phyloP scores from a whole-genome alignment of 2,797 vertebrate genomes.

The Anolis apletophallus region DNA sequence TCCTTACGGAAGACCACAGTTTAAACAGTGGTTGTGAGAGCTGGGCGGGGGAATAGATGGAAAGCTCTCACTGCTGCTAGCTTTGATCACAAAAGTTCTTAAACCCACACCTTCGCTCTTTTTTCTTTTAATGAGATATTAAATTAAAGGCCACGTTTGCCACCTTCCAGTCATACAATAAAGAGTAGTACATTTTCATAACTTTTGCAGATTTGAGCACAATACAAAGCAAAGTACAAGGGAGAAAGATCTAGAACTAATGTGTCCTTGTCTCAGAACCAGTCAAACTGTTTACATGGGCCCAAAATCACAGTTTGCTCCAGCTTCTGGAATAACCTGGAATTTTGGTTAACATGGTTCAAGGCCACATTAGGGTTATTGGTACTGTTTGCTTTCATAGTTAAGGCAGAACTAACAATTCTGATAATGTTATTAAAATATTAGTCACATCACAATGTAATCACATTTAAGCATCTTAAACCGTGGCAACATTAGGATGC shows the following conservation, averaged over 20 bases:
- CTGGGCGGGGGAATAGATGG: slow-evolving; percentile 1
- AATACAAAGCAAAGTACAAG: not conserved
- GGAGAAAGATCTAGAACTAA: not conserved
- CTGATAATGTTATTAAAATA: slow-evolving; percentile 73
- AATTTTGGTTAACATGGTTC: too few relatives aligned
- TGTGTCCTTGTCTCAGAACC: too few relatives aligned
- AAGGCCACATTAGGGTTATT: not conserved
- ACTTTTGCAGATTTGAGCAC: not conserved
- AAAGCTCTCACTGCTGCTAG: slow-evolving; percentile 55
- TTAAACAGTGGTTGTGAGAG: slow-evolving; percentile 66
- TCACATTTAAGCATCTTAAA: slow-evolving; percentile 69
- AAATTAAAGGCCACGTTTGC: not conserved
- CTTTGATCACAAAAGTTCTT: slow-evolving; percentile 55
- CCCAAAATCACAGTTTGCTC: too few relatives aligned
- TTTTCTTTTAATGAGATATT: not conserved
- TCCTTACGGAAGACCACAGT: slow-evolving; percentile 63
- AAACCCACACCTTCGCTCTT: slow-evolving; percentile 5
- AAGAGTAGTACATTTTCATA: not conserved
- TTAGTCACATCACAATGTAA: slow-evolving; percentile 74
- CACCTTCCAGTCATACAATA: not conserved
- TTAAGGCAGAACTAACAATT: slow-evolving; percentile 68
- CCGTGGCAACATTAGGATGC: slow-evolving; percentile 64
- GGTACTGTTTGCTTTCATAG: slow-evolving; percentile 68
- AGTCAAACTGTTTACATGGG: too few relatives aligned
- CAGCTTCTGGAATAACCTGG: too few relatives aligned